Percentiles rank a stretch among this genome's conserved stretches.
Evolutionary conservation across 1,140 invertebrate species (phyloP).

Genomic region (Ruditapes philippinarum): DNA sequence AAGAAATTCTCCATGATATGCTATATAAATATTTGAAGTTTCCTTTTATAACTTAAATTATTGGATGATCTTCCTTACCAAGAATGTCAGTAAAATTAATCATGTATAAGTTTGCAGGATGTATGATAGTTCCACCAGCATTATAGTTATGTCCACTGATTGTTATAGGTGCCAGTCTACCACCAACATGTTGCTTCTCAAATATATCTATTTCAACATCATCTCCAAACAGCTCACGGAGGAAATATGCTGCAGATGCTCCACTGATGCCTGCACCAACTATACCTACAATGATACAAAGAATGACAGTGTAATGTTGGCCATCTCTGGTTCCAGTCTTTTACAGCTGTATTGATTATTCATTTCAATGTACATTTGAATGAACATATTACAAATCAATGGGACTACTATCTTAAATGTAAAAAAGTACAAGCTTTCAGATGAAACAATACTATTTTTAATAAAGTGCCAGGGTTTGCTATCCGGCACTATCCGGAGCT

Average conservation of each 20-base stretch:
- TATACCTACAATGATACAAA: slow-evolving; percentile 87
- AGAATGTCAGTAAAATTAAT: slow-evolving; percentile 88
- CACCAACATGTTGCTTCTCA: slow-evolving; percentile 89
- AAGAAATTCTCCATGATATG: no score
- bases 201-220: slow-evolving; percentile 87
- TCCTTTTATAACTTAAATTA: no score
- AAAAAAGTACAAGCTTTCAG: no score
- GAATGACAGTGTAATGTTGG: no score
- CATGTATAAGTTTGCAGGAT: slow-evolving; percentile 89
- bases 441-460: neutral
- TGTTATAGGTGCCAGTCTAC: slow-evolving; percentile 88
- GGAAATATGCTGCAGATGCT: slow-evolving; percentile 89
- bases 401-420: no score
- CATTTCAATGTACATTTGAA: no score
- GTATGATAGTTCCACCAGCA: slow-evolving; percentile 89
- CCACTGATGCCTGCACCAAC: slow-evolving; percentile 91
- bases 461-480: neutral
- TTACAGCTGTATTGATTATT: no score
- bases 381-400: no score
- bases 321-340: no score
- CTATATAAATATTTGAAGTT: no score
- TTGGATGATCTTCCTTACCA: no score
- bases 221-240: slow-evolving; percentile 88
- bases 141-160: slow-evolving; percentile 88
- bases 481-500: neutral